Conservation (phyloP, 2,888 invertebrate genomes). For the Corbicula japonica region DNA sequence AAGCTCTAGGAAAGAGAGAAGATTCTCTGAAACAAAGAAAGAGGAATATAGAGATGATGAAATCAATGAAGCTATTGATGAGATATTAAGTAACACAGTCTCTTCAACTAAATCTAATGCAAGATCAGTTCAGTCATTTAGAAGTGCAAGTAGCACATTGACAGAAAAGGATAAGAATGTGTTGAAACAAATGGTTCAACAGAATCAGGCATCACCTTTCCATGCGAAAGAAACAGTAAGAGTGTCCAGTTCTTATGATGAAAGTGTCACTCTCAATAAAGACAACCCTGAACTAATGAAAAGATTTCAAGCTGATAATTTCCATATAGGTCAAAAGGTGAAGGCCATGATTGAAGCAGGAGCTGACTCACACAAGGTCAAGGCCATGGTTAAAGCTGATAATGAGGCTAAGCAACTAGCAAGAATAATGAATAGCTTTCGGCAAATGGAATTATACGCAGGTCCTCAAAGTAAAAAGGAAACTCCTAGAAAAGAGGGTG, state of each 20-base stretch:
- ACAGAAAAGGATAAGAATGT: constrained; percentile 77
- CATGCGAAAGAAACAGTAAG: constrained; percentile 70
- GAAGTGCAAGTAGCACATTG: constrained; percentile 73
- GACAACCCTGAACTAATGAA: constrained; percentile 73
- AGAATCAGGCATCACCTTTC: constrained; percentile 75
- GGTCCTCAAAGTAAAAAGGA: constrained; percentile 65
- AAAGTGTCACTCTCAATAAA: constrained; percentile 62
- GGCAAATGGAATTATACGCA: constrained; percentile 83
- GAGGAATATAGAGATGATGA: constrained; percentile 71
- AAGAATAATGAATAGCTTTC: constrained; percentile 81
- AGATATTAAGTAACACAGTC: constrained; percentile 80
- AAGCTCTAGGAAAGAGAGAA: constrained; percentile 72
- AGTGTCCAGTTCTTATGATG: constrained; percentile 65
- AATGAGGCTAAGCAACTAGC: constrained; percentile 78
- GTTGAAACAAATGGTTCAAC: constrained; percentile 69
- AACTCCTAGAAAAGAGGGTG: constrained; percentile 58
- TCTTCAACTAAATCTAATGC: constrained; percentile 70
- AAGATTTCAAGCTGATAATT: constrained; percentile 72
- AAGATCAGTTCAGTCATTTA: constrained; percentile 60
- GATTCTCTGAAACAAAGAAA: constrained; percentile 75
- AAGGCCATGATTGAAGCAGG: constrained; percentile 76
- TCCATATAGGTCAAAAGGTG: constrained; percentile 72
- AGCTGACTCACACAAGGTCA: constrained; percentile 68
- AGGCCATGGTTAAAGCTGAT: constrained; percentile 73
- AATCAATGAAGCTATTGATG: constrained; percentile 82